Base-by-base conservation (phyloP, 1,140 invertebrate genomes). In the Atta texana region DNA sequence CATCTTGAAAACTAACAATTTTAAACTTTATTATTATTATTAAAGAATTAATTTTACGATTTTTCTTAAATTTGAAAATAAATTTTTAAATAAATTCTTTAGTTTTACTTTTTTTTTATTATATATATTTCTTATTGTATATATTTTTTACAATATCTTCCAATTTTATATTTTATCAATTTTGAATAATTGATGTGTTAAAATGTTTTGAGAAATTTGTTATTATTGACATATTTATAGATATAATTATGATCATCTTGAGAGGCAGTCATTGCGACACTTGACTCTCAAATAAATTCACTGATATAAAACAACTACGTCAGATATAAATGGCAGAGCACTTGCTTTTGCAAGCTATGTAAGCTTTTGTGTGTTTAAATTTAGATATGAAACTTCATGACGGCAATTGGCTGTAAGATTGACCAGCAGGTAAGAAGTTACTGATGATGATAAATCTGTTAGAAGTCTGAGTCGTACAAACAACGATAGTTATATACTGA, bases 351-450 rank as follows among this genome's bases (percentile, higher is more conserved):
- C 28, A 61, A 49, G 39, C n/a, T 82, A 5, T 51, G 55, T 57
- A 84, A 74, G 24, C 68, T 31, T 55, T 49, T 21, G 69, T n/a
- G n/a, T 21, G 24, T 61, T 74, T 84, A 84, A 75, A 84, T 84
- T 74, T 61, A 74, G 28, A 74, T 51, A 75, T 49, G 44, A 72
- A 57, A 74, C 31, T 10, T 53, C 24, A 82, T 3, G n/a, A 82
- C 24, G 55, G 74, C 31, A 53, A 28, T 39, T 24, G 24, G 34
- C 39, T 74, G 21, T 59, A 49, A 75, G 28, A 51, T 75, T 51
- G 57, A 84, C 44, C 44, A 63, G 8, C 68, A 84, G 69, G 80
- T 84, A 84, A 75, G 80, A 84, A 21, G 21, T 31, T 61, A 21
- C 51, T 61, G 18, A 34, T 49, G 24, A 44, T 74, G 10, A 75